Base-by-base conservation (phyloP, 53 echinoderm and acorn worm genomes). In the Zoroaster sp. region DNA sequence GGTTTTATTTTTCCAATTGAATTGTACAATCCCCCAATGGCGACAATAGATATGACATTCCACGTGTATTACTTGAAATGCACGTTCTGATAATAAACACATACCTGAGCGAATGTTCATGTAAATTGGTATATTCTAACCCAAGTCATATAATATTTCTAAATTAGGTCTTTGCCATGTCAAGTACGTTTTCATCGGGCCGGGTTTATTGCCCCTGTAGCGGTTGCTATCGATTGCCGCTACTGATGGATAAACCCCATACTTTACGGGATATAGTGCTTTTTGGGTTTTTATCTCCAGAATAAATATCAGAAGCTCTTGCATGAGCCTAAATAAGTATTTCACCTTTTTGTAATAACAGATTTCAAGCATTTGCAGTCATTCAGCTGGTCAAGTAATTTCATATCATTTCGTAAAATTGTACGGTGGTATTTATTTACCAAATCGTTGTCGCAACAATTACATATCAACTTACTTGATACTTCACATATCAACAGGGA, bases 181-280 rank as follows among this genome's bases (percentile, higher is more conserved):
- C 69, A 36, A 13, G 71, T 47, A 49, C 69, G 70, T 23, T 85
- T 66, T 71, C 70, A 71, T 82, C 85, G 45, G 70, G 46, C 18
- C 17, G 35, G 85, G 85, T 85, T 85, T 85, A 85, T 85, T 85
- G 70, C 47, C 85, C 85, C 51, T 85, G 49, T 36, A 85, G 85
- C 85, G 4, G 31, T 70, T 33, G 33, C 70, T 85, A 70, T 85
- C 85, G 85, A 85, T 85, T 85, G 72, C 85, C 71, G 18, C 34
- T 3, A 11, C 69, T 25, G 46, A 42, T 46, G 51, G 71, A 71
- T 85, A 70, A 35, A 46, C 85, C 83, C 85, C 66, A 85, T 85
- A 85, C 70, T 85, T 85, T 66, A 85, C 85, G 85, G 71, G 85
- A 85, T 85, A 85, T 85, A 71, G 49, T 20, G 74, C 35, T 28